Conservation (phyloP, 1,140 invertebrate genomes). For the Anastrepha ludens region DNA sequence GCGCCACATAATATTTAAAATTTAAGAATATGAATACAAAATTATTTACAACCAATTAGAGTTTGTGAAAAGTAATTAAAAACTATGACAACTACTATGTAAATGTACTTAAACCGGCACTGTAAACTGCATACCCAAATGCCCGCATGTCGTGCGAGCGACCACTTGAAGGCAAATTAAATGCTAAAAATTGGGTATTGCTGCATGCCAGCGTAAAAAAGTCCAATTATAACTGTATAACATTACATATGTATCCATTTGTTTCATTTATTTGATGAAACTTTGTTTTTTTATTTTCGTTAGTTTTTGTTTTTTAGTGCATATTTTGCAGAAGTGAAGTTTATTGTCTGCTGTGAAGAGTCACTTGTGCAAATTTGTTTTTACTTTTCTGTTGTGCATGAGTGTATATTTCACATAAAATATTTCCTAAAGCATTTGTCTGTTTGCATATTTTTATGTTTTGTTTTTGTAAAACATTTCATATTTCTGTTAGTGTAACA, state of each 20-base stretch:
- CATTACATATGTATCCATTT: background rate
- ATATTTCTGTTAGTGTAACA: background rate
- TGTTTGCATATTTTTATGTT: background rate
- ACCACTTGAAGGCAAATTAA: background rate
- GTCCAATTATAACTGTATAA: too few relatives aligned
- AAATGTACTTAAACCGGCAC: too few relatives aligned
- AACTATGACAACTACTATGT: background rate
- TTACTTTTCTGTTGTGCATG: background rate
- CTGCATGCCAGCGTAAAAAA: too few relatives aligned
- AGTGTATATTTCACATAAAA: slow-evolving; percentile 7
- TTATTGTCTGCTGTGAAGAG: slow-evolving; percentile 32
- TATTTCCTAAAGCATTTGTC: slow-evolving; percentile 4
- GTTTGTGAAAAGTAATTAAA: background rate
- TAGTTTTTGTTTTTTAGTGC: background rate
- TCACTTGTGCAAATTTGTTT: slow-evolving; percentile 27
- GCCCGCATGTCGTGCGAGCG: too few relatives aligned
- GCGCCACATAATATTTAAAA: background rate
- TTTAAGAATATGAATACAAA: background rate
- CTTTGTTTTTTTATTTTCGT: background rate
- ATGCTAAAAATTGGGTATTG: background rate
- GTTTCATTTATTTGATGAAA: background rate
- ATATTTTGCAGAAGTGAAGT: background rate
- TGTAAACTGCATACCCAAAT: too few relatives aligned
- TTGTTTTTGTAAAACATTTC: too few relatives aligned
- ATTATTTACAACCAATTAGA: background rate